Evolutionary conservation across 2,888 invertebrate species (phyloP).

Genomic region (Troides aeacus): DNA sequence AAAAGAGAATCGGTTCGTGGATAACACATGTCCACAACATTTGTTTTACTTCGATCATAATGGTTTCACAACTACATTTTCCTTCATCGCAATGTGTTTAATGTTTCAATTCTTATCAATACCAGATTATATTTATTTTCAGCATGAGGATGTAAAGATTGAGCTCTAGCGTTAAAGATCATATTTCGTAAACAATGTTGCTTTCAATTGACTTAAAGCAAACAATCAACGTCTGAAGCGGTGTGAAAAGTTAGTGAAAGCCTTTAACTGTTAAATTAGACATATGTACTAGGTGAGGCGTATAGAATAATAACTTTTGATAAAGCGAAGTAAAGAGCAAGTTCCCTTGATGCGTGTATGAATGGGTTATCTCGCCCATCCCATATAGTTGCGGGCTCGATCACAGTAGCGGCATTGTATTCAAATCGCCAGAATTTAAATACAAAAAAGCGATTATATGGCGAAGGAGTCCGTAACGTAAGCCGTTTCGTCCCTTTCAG

Average conservation of each 20-base stretch:
- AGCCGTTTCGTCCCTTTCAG: slow-evolving; percentile 63
- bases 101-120: no score
- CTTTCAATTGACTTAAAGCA: slow-evolving; percentile 44
- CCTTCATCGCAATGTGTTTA: no score
- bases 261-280: slow-evolving; percentile 11
- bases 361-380: slow-evolving; percentile 58
- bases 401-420: slow-evolving; percentile 77
- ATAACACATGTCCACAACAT: no score
- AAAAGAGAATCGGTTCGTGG: no score
- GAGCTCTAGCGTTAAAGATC: background rate
- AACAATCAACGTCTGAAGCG: slow-evolving; percentile 54
- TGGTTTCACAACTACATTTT: no score
- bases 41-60: no score
- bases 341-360: slow-evolving; percentile 30
- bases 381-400: slow-evolving; percentile 59
- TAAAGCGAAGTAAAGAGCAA: slow-evolving; percentile 9
- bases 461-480: slow-evolving; percentile 59
- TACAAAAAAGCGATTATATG: slow-evolving; percentile 79
- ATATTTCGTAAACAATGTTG: background rate
- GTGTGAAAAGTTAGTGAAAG: slow-evolving; percentile 53
- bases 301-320: background rate
- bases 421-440: slow-evolving; percentile 76
- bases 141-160: background rate
- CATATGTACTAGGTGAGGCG: background rate
- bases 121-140: no score